Base-by-base conservation (phyloP, 1,140 invertebrate species). In the Drosophila micromelanica region DNA sequence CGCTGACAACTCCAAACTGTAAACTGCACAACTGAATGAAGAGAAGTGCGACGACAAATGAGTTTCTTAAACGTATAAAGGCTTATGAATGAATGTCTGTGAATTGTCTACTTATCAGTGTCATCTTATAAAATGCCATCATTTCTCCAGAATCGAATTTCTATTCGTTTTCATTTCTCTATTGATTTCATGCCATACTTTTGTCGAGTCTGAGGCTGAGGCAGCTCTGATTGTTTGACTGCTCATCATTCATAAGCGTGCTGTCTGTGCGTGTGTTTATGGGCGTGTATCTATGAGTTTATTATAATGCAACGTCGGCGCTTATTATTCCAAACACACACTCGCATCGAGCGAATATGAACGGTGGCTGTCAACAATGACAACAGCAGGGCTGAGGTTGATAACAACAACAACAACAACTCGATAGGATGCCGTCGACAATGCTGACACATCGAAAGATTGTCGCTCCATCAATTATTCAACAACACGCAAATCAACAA, bases 391-490 rank as follows among this genome's bases (percentile, higher is more conserved):
- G 12, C 62, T 64, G 59, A 54, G 48, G 45, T 54, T 81, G 82
- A 87, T 82, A 86, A 81, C 78, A 78, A 81, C 78, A 78, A 72
- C 78, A n/a, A 72, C 78, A 86, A 81, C 78, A 78, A 72, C 78
- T 62, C 75, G 67, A 37, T 61, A 56, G 56, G 38, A 70, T 69
- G 72, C 35, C 77, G 71, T 76, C 56, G 71, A 87, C 82, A 82
- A 82, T 89, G 82, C 82, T 87, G 82, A 87, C 82, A 87, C 84
- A 87, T 87, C 84, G 84, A 84, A 77, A 74, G 68, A 79, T 82
- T 87, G 84, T 89, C 84, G 82, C 84, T 79, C 80, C 79, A 87
- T 87, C 84, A 87, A 82, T 89, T 87, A 87, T 87, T 89, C 72
- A 68, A 38, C 35, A 56, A 68, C 69, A 62, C 70, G 57, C 57